Evolutionary conservation across 2,797 vertebrate genomes (phyloP).

Genomic region (Parotocinclus haroldoi): DNA sequence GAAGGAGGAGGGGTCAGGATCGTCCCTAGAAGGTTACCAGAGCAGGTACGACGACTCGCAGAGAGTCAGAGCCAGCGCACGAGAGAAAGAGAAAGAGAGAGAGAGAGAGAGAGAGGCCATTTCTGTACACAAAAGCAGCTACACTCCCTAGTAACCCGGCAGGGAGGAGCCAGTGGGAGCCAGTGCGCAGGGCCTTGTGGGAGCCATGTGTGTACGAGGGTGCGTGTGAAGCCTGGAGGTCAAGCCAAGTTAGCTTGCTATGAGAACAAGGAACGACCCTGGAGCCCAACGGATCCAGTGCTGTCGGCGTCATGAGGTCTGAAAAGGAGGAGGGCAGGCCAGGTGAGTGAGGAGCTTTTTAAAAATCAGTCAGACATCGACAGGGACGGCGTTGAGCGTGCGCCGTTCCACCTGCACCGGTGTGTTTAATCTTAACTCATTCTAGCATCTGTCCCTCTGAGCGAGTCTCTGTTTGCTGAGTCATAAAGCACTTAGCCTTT

Average conservation of each 20-base stretch:
- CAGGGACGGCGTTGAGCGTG: too few relatives aligned
- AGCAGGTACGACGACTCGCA: conserved; percentile 51
- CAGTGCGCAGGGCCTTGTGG: conserved; percentile 1
- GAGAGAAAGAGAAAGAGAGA: conserved; percentile 11
- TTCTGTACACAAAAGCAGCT: conserved; percentile 30
- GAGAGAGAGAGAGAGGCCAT: conserved; percentile 18
- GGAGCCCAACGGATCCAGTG: conserved; percentile 64
- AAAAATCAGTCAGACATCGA: too few relatives aligned
- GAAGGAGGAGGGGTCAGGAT: conserved; percentile 12
- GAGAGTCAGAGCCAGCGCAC: too few relatives aligned
- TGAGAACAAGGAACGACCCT: conserved; percentile 68
- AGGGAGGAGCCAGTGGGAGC: conserved; percentile 68
- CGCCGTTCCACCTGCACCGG: too few relatives aligned
- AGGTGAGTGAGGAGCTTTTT: conserved; percentile 58
- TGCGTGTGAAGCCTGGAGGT: conserved; percentile 21
- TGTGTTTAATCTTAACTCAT: neutral
- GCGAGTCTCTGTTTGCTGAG: neutral
- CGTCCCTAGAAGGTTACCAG: conserved; percentile 54
- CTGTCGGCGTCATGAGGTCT: conserved; percentile 67
- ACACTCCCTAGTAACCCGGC: conserved; percentile 64
- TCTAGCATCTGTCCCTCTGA: neutral
- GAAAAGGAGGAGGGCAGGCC: conserved; percentile 69
- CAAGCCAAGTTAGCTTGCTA: conserved; percentile 56
- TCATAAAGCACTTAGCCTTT: neutral
- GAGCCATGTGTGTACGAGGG: conserved; percentile 12